Base-by-base conservation (phyloP, 2,888 invertebrate genomes). In the Eilema sororculum region DNA sequence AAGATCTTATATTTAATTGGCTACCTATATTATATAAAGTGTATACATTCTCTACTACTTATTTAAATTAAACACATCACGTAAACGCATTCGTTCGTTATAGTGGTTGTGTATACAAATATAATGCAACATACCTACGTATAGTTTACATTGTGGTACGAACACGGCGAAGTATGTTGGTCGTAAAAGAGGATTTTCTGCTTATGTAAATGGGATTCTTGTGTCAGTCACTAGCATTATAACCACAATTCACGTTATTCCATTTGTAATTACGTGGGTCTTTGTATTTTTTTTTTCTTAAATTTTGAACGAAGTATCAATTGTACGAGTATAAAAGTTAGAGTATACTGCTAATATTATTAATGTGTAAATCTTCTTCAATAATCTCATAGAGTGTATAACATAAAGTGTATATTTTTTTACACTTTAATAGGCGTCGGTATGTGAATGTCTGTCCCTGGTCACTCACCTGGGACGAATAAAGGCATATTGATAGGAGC, bases 191-290 rank as follows among this genome's bases (percentile, higher is more conserved):
- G 78, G 68, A 73, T 69, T 73, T 78, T 73, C 71, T 58, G 65
- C 69, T 68, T 62, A 66, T 62, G 64, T 46, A 73, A 80, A 79
- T 79, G 78, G 71, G 46, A 61, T 72, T 78, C 63, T 68, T 73
- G 46, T 79, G 78, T 79, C 61, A 59, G 28, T 60, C 25, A 28
- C 71, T 67, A 73, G 71, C 41, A 66, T 59, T 60, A 63, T 65
- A 20, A 80, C 80, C 78, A 69, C 78, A 80, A 73, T 63, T 66
- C 70, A 59, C 74, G 62, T 41, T 60, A 37, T 56, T 67, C 61
- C 22, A 16, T 25, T n/a, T 52, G 67, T 56, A 52, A 62, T 37
- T 62, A 52, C 24, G 22, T 4, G 30, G 0, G 20, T 28, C n/a
- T 30, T 12, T 61, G 22, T 56, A 41, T 52, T 58, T 56, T 67